Evolutionary conservation across 1,140 invertebrate species (phyloP).

Genomic region (Nebria ingens): DNA sequence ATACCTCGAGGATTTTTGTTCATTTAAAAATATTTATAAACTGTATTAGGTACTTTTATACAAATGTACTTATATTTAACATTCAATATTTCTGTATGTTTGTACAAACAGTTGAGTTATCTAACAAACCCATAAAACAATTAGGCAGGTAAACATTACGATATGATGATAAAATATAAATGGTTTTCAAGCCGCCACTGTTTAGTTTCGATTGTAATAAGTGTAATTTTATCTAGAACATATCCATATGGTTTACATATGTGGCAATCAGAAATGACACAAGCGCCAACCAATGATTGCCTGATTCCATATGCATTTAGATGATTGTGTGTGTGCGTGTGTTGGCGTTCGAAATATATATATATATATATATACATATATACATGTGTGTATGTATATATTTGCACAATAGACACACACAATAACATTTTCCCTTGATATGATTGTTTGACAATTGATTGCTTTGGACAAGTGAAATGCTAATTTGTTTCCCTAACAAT

Average conservation of each 20-base stretch:
- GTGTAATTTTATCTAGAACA: background rate
- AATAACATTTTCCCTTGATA: background rate
- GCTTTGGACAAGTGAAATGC: no score
- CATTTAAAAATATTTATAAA: no score
- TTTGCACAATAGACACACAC: background rate
- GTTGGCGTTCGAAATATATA: background rate
- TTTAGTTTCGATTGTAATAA: background rate
- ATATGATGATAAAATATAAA: background rate
- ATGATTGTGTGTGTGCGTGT: background rate
- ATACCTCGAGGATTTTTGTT: no score
- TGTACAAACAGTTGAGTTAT: no score
- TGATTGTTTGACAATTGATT: no score
- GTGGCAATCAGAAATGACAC: background rate
- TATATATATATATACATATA: slow-evolving; percentile 1
- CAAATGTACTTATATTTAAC: no score
- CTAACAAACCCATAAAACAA: background rate
- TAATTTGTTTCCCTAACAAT: no score
- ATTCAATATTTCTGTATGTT: no score
- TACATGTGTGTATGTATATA: background rate
- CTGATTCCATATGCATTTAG: background rate
- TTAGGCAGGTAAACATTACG: background rate
- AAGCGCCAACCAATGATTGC: no score
- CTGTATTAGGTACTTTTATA: no score
- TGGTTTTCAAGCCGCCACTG: background rate
- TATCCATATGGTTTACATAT: background rate